Evolutionary conservation across 2,113 vertebrate genomes (phyloP).

Genomic region (Hemichromis elongatus): DNA sequence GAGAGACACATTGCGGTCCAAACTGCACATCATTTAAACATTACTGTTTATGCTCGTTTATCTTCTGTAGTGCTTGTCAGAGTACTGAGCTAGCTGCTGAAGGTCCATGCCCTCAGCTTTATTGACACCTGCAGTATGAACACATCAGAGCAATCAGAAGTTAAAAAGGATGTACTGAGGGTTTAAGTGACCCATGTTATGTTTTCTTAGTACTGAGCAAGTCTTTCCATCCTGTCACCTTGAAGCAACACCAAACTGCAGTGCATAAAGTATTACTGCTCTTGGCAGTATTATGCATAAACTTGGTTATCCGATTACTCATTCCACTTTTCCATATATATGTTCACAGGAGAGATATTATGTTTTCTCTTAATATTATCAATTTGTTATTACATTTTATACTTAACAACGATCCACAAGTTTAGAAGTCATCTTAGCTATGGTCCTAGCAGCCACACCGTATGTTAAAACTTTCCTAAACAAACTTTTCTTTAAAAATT

Average conservation of each 20-base stretch:
- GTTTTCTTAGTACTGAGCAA: background rate
- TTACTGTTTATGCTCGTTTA: background rate
- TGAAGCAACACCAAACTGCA: background rate
- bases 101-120: background rate
- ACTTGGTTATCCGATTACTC: background rate
- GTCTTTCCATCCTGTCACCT: background rate
- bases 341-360: background rate
- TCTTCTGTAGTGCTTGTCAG: background rate
- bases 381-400: background rate
- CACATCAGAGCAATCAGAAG: background rate
- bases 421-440: background rate
- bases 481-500: background rate
- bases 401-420: background rate
- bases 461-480: background rate
- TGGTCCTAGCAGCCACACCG: background rate
- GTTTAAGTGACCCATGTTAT: background rate
- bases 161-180: background rate
- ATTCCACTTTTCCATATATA: background rate
- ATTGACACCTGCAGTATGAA: background rate
- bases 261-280: background rate
- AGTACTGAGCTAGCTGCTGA: background rate
- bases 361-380: background rate
- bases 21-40: background rate
- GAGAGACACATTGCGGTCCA: background rate
- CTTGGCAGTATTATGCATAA: background rate